Base-by-base conservation (phyloP, 2,888 invertebrate genomes). In the Agrilus cyanescens region DNA sequence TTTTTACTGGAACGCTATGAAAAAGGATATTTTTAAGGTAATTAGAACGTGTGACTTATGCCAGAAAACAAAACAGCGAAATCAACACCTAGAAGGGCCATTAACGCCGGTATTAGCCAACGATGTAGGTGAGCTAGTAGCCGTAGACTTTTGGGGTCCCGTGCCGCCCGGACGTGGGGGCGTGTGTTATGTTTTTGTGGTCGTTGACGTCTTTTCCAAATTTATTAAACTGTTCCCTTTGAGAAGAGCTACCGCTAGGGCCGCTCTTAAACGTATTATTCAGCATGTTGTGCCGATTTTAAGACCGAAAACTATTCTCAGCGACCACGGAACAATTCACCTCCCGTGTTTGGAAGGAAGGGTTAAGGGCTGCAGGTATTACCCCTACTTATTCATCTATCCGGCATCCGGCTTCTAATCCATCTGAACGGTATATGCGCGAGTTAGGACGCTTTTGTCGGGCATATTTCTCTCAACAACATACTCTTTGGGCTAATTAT, bases 191-290 rank as follows among this genome's bases (percentile, higher is more conserved):
- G 44, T 55, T 15, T 50, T 57, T 12, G 54, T 57, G 1, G 40
- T 50, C 4, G 42, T 56, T 1, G 53, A 57, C 35, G 20, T 38
- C 7, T 56, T 56, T 34, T 48, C 50, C 5, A 55, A 56, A 39
- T 53, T 47, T 41, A 45, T 55, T 4, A 46, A 43, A 34, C 25
- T 55, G 3, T 57, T 53, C 37, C 44, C 53, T 2, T 12, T 51
- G 5, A 45, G 44, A 31, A 37, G 45, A 32, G 56, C 52, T 2
- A 47, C 43, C 4, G 52, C 55, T 1, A 20, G 18, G 38, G 40
- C 37, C 4, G 45, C 47, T 2, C 38, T 40, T 1, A 46, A 40
- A 25, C 20, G 46, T 35, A 10, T 50, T 1, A 12, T 30, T 30
- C 8, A 30, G 31, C 8, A 30, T 10, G 8, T 10, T 30, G 12